Evolutionary conservation across 2,888 invertebrate species (phyloP).

Genomic region (Sphecodes monilicornis): DNA sequence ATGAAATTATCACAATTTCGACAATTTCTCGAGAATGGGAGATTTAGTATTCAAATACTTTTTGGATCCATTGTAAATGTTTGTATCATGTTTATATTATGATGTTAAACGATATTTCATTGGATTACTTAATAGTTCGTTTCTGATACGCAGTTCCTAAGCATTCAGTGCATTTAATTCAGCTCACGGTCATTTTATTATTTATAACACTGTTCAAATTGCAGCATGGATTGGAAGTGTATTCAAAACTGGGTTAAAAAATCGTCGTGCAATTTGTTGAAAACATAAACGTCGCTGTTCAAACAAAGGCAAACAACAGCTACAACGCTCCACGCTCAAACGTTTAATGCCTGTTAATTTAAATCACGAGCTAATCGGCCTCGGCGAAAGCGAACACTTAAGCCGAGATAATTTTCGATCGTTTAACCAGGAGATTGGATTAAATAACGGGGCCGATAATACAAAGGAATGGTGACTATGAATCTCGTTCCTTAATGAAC

Average conservation of each 20-base stretch:
- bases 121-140: too few species aligned
- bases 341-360: conserved; percentile 26
- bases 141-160: too few species aligned
- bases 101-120: too few species aligned
- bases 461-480: conserved; percentile 36
- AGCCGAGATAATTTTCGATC: conserved; percentile 45
- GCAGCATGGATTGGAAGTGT: background rate
- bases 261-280: background rate
- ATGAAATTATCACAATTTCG: too few species aligned
- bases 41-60: too few species aligned
- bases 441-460: conserved; percentile 29
- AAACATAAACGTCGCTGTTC: background rate
- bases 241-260: background rate
- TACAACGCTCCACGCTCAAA: background rate
- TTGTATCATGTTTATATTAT: too few species aligned
- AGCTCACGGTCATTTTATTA: background rate
- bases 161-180: background rate
- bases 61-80: too few species aligned
- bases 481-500: conserved; percentile 31
- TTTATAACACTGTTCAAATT: too few species aligned
- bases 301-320: background rate
- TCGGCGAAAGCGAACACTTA: conserved; percentile 13
- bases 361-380: conserved; percentile 29
- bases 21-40: too few species aligned
- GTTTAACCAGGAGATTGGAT: conserved; percentile 36